phyloP scores from a whole-genome alignment of 1,140 invertebrate genomes.

The Drosophila tsacasi region DNA sequence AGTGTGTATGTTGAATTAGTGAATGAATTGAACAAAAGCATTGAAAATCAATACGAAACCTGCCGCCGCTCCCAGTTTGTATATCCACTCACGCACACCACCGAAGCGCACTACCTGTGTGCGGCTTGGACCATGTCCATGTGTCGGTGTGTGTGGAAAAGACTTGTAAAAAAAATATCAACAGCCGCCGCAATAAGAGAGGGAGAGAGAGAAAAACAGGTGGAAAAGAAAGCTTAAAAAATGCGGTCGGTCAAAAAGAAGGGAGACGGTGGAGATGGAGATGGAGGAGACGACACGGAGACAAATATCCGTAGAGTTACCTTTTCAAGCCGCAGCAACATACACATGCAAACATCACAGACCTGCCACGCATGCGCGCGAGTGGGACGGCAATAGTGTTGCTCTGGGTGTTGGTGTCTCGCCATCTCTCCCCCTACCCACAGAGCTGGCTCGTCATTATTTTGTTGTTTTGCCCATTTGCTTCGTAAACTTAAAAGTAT shows the following conservation, averaged over 20 bases:
- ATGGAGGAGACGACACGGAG: conserved; percentile 35
- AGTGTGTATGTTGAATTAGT: conserved; percentile 64
- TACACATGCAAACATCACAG: conserved; percentile 12
- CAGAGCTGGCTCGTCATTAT: conserved; percentile 39
- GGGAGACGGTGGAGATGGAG: conserved; percentile 27
- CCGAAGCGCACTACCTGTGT: conserved; percentile 19
- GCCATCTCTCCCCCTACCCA: conserved; percentile 36
- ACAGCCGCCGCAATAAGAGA: conserved; percentile 47
- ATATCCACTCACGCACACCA: conserved; percentile 43
- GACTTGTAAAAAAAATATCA: conserved; percentile 77
- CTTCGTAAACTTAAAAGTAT: conserved; percentile 45
- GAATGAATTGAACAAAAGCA: conserved; percentile 81
- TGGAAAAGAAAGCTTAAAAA: conserved; percentile 84
- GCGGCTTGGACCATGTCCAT: conserved; percentile 27
- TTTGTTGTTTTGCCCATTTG: conserved; percentile 72
- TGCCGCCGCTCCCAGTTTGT: conserved; percentile 78
- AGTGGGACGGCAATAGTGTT: conserved; percentile 60
- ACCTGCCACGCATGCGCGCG: conserved; percentile 67
- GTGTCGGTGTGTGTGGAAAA: conserved; percentile 35
- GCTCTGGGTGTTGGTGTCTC: conserved; percentile 70
- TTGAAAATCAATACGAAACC: conserved; percentile 81
- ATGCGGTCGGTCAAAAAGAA: conserved; percentile 79
- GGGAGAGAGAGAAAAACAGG: conserved; percentile 67
- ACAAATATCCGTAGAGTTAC: conserved; percentile 65
- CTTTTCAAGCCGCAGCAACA: conserved; percentile 62